Base-by-base conservation (phyloP, 1,140 invertebrate genomes). In the Orius insidiosus region DNA sequence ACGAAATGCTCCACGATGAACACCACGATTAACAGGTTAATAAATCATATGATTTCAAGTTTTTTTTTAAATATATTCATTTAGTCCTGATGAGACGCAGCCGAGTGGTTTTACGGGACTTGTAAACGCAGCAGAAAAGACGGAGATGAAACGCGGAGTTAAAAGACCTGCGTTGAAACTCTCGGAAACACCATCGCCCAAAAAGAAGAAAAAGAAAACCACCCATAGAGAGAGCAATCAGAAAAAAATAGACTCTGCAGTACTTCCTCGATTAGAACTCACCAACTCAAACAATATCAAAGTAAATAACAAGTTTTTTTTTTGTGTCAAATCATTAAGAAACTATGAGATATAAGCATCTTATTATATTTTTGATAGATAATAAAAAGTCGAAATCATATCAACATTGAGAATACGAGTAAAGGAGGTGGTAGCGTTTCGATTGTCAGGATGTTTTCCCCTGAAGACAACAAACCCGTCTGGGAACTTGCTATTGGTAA, bases 401-500 rank as follows among this genome's bases (percentile, higher is more conserved):
- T 48, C 32, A 36, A 31, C 9, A 42, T 56, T 8, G 49, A 49
- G 11, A 56, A 56, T 44, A 37, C 49, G 1, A 38, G 37, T 13
- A 46, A 35, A n/a, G 49, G 52, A 44, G 44, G 41, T 42, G 55
- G 55, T 13, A 40, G 46, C 11, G 34, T 56, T 10, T 47, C 53
- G 7, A 46, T 50, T n/a, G 46, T 56, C 8, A 42, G 49, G 44
- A 24, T 55, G 8, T 34, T 36, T 14, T 45, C 48, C 7, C 42
- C 42, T 16, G 42, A 45, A 7, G 48, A 49, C 14, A 35, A 37
- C 1, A 46, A 47, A 36, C 40, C 46, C 11, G 14, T 69, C 3
- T 74, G 72, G 71, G 69, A 73, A 56, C 68, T 66, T 9, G 72
- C 67, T 55, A 60, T 74, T 58, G 70, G 71, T 71, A 60, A 55